Base-by-base conservation (phyloP, 2,113 vertebrate species). In the Podarcis raffonei region DNA sequence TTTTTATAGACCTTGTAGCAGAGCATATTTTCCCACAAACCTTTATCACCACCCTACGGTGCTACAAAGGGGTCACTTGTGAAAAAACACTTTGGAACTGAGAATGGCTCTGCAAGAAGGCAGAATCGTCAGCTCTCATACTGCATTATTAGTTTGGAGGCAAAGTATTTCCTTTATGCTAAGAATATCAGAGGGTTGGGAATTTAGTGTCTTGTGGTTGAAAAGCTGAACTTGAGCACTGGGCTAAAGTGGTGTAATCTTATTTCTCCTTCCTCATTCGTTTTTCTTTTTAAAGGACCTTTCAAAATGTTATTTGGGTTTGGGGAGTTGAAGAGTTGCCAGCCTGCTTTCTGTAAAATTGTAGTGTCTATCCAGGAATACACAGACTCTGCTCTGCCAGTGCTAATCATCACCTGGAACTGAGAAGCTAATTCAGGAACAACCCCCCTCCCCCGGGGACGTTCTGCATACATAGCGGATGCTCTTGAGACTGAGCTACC, bases 51-150 rank as follows among this genome's bases (percentile, higher is more conserved):
- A 53, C 39, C 87, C 27, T 30, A 1, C 91, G 91, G 83, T n/a
- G 37, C 13, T 83, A 91, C 69, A 90, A 92, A 95, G 87, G 65
- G 79, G 87, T 93, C 94, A 72, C 89, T 92, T 84, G 86, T 11
- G 57, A 91, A 32, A 79, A 84, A 85, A 71, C 87, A 37, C 53
- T 1, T 27, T 13, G 0, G 1, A 59, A 37, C 2, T 68, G 20
- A 85, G 80, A 53, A 72, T 77, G 87, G 27, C 0, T 53, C 5
- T 3, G 7, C 0, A 22, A 91, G 23, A 35, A 37, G 66, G 11
- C 20, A 1, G 1, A 7, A 37, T 30, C 37, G 39, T 75, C 42
- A 57, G 16, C 7, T 75, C 81, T 90, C 27, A 86, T 72, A n/a
- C 42, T 76, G 0, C 74, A 76, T 1, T 18, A 16, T 5, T 9